Evolutionary conservation across 1,140 invertebrate genomes (phyloP), one percentile per base, ranked within the genome.

Genomic region (Potamilus streckersoni): DNA sequence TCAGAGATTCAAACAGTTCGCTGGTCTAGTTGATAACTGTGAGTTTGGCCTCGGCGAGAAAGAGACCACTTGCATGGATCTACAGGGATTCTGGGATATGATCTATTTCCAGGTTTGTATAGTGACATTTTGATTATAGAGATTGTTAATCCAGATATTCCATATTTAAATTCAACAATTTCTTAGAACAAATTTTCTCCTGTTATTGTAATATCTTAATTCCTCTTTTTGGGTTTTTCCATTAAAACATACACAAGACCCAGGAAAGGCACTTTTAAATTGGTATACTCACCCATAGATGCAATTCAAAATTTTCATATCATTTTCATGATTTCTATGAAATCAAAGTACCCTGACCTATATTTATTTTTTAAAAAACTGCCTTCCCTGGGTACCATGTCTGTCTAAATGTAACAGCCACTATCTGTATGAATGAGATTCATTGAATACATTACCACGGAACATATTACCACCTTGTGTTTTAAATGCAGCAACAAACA

Each of bases 1-100:
- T 12, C 93, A 94, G 78, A 93, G 94, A 79, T 93, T 95, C 78
- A 89, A 92, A 82, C 92, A 94, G 83, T 95, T 95, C 78, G 80
- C 86, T 23, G 85, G 90, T 2, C 87, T 95, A 2, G 93, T 95
- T 23, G 87, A 91, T 59, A 91, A 93, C 67, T 94, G 93, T 81
- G 92, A 93, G 82, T 89, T 88, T 66, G 89, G 90, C 19, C 88
- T 89, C 12, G 93, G 92, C 27, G 91, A 93, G 82, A 92, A 92
- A 74, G 86, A 91, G 31, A 92, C 94, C 2, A 92, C 91, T 0
- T 92, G 91, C 60, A 89, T 90, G 63, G 94, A 95, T 89, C 88
- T 95, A 0, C 92, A 94, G 87, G 94, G 94, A 5, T 95, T 94
- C 89, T 95, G 94, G 94, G 94, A 94, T 62, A 93, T 94, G 93